Percentiles rank a stretch among this genome's conserved stretches.
phyloP scores from a whole-genome alignment of 2,888 invertebrate species.

The Pseudococcus longispinus region DNA sequence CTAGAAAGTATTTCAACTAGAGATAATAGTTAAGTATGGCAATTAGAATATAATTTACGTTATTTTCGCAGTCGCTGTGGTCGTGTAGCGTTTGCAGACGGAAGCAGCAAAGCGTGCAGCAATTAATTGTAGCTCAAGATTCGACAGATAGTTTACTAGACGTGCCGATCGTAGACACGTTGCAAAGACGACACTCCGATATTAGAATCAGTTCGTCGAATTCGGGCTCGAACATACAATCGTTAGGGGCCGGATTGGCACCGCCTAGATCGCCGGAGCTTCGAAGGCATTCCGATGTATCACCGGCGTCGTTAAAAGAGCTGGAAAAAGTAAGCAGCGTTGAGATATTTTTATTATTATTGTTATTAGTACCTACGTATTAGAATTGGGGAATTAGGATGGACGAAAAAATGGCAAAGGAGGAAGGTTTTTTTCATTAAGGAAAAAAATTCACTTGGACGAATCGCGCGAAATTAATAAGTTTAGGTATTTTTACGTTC shows the following conservation, averaged over 20 bases:
- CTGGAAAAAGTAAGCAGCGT: slow-evolving; percentile 77
- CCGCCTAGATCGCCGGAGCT: slow-evolving; percentile 84
- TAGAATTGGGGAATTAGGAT: background rate
- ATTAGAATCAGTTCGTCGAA: slow-evolving; percentile 67
- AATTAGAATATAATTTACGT: slow-evolving; percentile 33
- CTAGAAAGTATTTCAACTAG: background rate
- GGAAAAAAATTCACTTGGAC: background rate
- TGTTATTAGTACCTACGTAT: background rate
- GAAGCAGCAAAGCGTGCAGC: slow-evolving; percentile 78
- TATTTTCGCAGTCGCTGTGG: slow-evolving; percentile 73
- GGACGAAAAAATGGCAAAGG: background rate
- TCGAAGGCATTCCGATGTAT: slow-evolving; percentile 83
- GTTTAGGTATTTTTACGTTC: background rate
- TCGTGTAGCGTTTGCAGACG: slow-evolving; percentile 85
- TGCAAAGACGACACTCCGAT: slow-evolving; percentile 83
- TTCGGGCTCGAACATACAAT: slow-evolving; percentile 66
- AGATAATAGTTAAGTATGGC: background rate
- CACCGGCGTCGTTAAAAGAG: slow-evolving; percentile 85
- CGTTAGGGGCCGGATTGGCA: slow-evolving; percentile 71
- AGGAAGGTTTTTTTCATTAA: background rate
- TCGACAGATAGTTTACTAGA: slow-evolving; percentile 85
- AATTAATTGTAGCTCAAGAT: slow-evolving; percentile 74
- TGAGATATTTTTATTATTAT: background rate
- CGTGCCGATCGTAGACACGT: slow-evolving; percentile 78
- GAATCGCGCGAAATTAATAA: background rate